Evolutionary conservation across 2,888 invertebrate species (phyloP).

Genomic region (Geotrupes spiniger): DNA sequence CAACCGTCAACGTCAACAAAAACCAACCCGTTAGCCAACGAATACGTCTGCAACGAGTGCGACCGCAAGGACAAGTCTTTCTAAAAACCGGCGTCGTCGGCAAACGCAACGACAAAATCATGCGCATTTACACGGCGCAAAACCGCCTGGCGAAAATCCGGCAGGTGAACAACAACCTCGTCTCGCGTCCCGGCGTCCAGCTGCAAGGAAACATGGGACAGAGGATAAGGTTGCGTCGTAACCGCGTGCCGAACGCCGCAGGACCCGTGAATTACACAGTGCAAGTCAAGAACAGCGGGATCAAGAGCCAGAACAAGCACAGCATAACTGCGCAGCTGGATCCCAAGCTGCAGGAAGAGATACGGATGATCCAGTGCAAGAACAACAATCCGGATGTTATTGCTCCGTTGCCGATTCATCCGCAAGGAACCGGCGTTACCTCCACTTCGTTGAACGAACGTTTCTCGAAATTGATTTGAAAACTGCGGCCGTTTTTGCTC

Average conservation of each 20-base stretch:
- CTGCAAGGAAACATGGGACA: conserved; percentile 1
- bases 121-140: conserved; percentile 15
- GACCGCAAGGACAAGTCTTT: neutral
- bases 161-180: neutral
- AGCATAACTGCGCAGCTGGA: conserved; percentile 29
- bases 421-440: conserved; percentile 23
- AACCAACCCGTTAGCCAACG: neutral
- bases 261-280: conserved; percentile 18
- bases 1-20: neutral
- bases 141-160: neutral
- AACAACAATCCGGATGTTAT: conserved; percentile 19
- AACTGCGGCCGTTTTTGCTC: too few relatives aligned
- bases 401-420: conserved; percentile 24
- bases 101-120: conserved; percentile 17
- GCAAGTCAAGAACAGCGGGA: conserved; percentile 9
- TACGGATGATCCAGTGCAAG: conserved; percentile 29
- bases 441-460: conserved; percentile 14
- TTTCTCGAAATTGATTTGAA: conserved; percentile 10
- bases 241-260: neutral
- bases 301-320: conserved; percentile 8
- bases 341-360: conserved; percentile 29
- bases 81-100: conserved; percentile 8
- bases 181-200: neutral
- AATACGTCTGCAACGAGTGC: neutral
- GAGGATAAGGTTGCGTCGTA: conserved; percentile 12